Conservation (phyloP, 2,888 invertebrate species). For the Ophion ventricosus region DNA sequence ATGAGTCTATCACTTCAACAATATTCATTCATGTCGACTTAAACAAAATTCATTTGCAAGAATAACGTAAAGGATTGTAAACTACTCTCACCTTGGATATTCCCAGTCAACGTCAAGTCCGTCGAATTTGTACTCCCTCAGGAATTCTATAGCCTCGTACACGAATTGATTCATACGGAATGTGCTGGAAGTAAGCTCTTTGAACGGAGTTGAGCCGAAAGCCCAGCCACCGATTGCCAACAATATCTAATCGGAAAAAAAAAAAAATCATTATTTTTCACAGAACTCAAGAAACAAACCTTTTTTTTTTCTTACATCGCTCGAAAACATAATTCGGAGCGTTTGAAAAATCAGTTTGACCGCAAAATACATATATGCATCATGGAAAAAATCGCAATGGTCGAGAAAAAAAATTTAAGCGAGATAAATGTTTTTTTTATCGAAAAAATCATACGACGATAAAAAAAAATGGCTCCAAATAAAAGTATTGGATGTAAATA, state of each 20-base stretch:
- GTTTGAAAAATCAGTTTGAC: not conserved
- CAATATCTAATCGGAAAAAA: slow-evolving; percentile 85
- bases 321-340: not conserved
- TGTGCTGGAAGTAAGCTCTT: slow-evolving; percentile 94
- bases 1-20: not conserved
- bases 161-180: slow-evolving; percentile 98
- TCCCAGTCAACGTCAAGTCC: slow-evolving; percentile 98
- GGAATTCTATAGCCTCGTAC: slow-evolving; percentile 96
- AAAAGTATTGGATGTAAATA: no score
- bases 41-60: not conserved
- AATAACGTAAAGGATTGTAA: not conserved
- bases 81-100: slow-evolving; percentile 88
- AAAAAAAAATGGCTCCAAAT: no score
- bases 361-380: no score
- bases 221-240: slow-evolving; percentile 98
- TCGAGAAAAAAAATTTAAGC: not conserved
- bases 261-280: slow-evolving; percentile 14
- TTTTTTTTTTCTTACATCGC: not conserved
- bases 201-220: slow-evolving; percentile 97
- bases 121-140: slow-evolving; percentile 95
- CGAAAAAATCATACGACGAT: not conserved
- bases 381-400: no score
- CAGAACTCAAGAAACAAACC: not conserved
- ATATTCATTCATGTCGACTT: not conserved
- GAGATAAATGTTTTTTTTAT: not conserved